Percentiles rank a stretch among this genome's conserved stretches.
phyloP scores from a whole-genome alignment of 2,888 invertebrate species.

The Blomia tropicalis region DNA sequence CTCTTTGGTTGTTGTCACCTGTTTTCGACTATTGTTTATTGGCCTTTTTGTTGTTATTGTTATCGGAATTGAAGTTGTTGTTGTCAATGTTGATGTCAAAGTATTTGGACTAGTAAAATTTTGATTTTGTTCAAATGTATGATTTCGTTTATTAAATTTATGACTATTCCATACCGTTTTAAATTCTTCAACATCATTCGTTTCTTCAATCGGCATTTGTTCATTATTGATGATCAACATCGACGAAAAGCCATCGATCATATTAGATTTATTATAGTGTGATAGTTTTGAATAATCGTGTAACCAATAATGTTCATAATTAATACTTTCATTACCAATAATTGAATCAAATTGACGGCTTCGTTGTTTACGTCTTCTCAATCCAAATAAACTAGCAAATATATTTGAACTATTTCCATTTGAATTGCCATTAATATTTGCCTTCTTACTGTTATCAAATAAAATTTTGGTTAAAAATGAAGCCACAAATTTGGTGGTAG shows the following conservation, averaged over 20 bases:
- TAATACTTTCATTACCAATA: background rate
- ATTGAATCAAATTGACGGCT: background rate
- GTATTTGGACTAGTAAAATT: background rate
- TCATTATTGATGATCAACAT: background rate
- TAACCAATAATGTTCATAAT: conserved; percentile 1
- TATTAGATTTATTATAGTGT: background rate
- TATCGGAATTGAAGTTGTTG: background rate
- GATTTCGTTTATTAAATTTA: background rate
- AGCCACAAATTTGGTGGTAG: background rate
- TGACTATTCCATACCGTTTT: conserved; percentile 12
- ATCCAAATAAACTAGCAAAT: background rate
- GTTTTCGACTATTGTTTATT: background rate
- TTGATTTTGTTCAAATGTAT: background rate
- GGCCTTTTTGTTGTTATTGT: background rate
- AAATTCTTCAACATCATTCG: background rate
- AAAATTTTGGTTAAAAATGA: background rate
- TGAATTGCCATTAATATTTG: background rate
- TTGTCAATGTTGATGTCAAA: background rate
- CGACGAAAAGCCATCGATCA: conserved; percentile 9
- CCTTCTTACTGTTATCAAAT: background rate
- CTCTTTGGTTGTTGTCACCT: background rate
- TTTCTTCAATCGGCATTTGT: background rate
- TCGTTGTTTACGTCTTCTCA: background rate
- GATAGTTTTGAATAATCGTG: background rate
- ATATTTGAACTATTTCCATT: background rate